Base-by-base conservation (phyloP, 2,888 invertebrate genomes). In the Aproaerema taeniolella region DNA sequence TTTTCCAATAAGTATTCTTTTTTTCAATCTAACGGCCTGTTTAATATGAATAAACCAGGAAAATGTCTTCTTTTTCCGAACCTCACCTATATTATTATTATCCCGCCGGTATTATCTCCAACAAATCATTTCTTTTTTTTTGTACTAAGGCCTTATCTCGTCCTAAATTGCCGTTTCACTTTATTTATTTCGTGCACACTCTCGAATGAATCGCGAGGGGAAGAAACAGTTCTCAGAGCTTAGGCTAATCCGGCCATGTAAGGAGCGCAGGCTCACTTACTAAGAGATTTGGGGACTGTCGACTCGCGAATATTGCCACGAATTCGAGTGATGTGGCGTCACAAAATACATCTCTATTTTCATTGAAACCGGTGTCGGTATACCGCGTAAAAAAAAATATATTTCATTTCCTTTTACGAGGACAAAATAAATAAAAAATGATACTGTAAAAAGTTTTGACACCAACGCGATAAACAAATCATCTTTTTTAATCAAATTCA, bases 221-320 rank as follows among this genome's bases (percentile, higher is more conserved):
- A 17, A 32, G 67, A 72, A 71, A 72, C 72, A 70, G 69, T 68
- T 73, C 63, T 57, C 63, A 58, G 61, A 53, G 74, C 70, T 73
- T 65, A 68, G 57, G 55, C 59, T 72, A 71, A 75, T 71, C 70
- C 67, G 52, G 58, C 63, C 61, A 58, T 62, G 66, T 64, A 57
- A 56, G 50, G 56, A 58, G 67, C 62, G 70, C 50, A 58, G 61
- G 62, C 63, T 60, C 67, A 66, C 71, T 69, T 67, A 66, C 63
- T 56, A 60, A 63, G 67, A 68, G 73, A 68, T 73, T 73, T 56
- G 42, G 41, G 58, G 63, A 62, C 62, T 60, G 62, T 59, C 55
- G 52, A 54, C 50, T 55, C 52, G 53, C 51, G 55, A 31, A 31
- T 16, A 2, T 7, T 9, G 16, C 20, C n/a, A n/a, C n/a, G n/a